A percentile compares a stretch with the other conserved stretches of the same genome.
Evolutionary conservation across 2,797 vertebrate species (phyloP).

Genomic region (Epinephelus awoara): DNA sequence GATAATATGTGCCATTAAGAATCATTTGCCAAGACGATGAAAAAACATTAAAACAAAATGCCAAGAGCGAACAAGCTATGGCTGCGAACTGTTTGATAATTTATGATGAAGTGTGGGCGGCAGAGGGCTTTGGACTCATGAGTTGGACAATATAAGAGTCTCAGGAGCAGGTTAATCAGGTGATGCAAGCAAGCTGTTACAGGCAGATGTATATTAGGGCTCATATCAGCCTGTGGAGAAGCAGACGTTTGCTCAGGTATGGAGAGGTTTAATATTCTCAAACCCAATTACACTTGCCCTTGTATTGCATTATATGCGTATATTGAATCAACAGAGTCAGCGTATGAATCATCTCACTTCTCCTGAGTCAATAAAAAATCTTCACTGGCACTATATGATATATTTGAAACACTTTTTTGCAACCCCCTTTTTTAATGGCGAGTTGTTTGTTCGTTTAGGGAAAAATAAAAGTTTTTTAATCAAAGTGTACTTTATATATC

Average conservation of each 20-base stretch:
- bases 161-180: slow-evolving; percentile 67
- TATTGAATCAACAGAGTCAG: slow-evolving; percentile 77
- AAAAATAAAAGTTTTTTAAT: background rate
- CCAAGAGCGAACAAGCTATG: background rate
- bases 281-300: slow-evolving; percentile 77
- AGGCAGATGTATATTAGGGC: slow-evolving; percentile 66
- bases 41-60: background rate
- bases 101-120: slow-evolving; percentile 17
- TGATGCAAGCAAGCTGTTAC: slow-evolving; percentile 60
- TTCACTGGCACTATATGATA: slow-evolving; percentile 44
- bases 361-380: slow-evolving; percentile 70
- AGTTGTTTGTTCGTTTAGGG: slow-evolving; percentile 12
- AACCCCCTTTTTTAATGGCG: background rate
- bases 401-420: slow-evolving; percentile 40
- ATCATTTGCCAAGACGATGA: background rate
- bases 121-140: slow-evolving; percentile 13
- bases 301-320: slow-evolving; percentile 74
- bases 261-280: slow-evolving; percentile 77
- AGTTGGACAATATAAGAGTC: slow-evolving; percentile 34
- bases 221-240: slow-evolving; percentile 64
- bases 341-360: slow-evolving; percentile 74
- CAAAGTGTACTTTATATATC: background rate
- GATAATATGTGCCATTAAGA: background rate
- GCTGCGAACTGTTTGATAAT: slow-evolving; percentile 21
- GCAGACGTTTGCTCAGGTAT: slow-evolving; percentile 74